Evolutionary conservation across 2,888 invertebrate genomes (phyloP).

Genomic region (Trachelus iudaicus): DNA sequence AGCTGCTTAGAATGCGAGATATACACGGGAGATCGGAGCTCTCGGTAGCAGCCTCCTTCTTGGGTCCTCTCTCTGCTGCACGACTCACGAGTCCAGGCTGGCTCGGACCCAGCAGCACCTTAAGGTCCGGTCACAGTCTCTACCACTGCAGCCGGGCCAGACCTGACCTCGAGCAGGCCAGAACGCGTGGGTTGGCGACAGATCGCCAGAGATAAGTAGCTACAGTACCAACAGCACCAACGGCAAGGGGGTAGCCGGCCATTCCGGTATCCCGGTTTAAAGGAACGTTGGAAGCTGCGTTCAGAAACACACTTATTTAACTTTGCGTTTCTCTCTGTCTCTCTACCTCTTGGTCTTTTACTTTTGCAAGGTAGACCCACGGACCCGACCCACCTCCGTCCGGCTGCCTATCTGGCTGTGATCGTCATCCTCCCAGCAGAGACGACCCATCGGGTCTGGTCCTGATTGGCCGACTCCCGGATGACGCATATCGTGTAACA

Average conservation of each 20-base stretch:
- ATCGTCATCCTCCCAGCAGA: background rate
- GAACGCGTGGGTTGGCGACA: slow-evolving; percentile 39
- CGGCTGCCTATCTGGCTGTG: background rate
- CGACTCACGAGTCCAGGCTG: background rate
- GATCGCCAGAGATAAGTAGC: slow-evolving; percentile 38
- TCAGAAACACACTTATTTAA: background rate
- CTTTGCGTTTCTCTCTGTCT: background rate
- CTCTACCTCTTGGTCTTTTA: background rate
- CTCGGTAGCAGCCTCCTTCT: background rate
- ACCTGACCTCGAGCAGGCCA: slow-evolving; percentile 6
- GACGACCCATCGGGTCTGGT: too few species aligned
- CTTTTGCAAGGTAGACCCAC: background rate
- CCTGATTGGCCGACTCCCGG: background rate
- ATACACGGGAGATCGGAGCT: background rate
- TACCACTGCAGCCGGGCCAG: background rate
- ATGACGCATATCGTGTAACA: background rate
- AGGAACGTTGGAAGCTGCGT: background rate
- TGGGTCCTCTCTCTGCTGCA: background rate
- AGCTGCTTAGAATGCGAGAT: background rate
- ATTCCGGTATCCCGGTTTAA: background rate
- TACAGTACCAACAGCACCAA: background rate
- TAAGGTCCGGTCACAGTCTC: slow-evolving; percentile 16
- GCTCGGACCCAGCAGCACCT: slow-evolving; percentile 6
- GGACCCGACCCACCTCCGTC: background rate
- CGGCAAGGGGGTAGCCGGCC: background rate